A percentile compares a stretch with the other conserved stretches of the same genome.
phyloP scores from a whole-genome alignment of 2,888 invertebrate genomes.

The Drosophila peninsularis region DNA sequence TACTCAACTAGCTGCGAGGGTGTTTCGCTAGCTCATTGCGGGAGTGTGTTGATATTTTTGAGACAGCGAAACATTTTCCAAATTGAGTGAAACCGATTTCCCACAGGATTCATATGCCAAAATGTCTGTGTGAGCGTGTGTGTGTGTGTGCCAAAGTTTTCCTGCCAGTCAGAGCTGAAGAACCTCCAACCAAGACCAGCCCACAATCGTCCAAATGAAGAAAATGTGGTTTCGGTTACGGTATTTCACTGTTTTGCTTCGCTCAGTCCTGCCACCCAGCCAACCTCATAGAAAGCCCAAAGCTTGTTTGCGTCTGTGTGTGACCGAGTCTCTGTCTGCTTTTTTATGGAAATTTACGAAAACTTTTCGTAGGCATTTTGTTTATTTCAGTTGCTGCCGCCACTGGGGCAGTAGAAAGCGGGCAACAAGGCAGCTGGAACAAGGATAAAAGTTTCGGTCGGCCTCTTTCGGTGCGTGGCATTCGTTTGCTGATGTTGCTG shows the following conservation, averaged over 20 bases:
- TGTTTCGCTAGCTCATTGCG: conserved; percentile 26
- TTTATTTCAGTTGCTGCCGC: conserved; percentile 55
- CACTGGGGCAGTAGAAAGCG: conserved; percentile 14
- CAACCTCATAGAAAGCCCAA: conserved; percentile 23
- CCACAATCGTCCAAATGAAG: conserved; percentile 75
- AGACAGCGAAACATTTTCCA: conserved; percentile 65
- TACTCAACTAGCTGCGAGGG: conserved; percentile 22
- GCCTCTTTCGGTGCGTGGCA: conserved; percentile 45
- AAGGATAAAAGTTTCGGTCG: conserved; percentile 62
- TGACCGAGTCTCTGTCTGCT: conserved; percentile 4
- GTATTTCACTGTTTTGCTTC: conserved; percentile 76
- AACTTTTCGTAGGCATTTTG: conserved; percentile 77
- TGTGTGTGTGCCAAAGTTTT: conserved; percentile 47
- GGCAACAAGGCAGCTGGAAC: conserved; percentile 22
- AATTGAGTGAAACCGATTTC: conserved; percentile 80
- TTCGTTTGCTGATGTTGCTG: conserved; percentile 33
- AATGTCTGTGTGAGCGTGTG: conserved; percentile 1
- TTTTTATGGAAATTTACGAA: conserved; percentile 71
- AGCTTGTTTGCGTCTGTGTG: conserved; percentile 51
- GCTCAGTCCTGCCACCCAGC: conserved; percentile 19
- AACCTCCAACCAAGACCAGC: conserved; percentile 52
- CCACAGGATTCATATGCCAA: conserved; percentile 63
- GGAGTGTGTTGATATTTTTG: conserved; percentile 64
- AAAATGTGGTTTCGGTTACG: conserved; percentile 82
- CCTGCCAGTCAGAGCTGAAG: conserved; percentile 47